A percentile compares a stretch with the other conserved stretches of the same genome.
Evolutionary conservation across 2,113 vertebrate genomes (phyloP).

Genomic region (Misgurnus anguillicaudatus): DNA sequence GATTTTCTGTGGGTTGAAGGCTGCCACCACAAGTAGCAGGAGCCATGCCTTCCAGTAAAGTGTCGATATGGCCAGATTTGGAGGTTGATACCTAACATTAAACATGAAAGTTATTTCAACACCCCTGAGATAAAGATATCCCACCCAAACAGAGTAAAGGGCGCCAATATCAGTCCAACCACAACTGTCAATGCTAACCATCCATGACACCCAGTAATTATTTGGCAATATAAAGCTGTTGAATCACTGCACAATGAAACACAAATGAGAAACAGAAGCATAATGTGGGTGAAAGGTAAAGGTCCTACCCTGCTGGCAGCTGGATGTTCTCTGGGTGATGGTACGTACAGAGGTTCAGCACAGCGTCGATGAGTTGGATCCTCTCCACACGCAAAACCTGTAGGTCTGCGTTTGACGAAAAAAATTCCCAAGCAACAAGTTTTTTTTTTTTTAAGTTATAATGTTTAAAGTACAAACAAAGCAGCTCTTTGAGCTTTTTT

Average conservation of each 20-base stretch:
- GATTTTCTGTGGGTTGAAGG: constrained; percentile 97
- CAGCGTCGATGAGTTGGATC: constrained; percentile 93
- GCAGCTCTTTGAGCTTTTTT: no score
- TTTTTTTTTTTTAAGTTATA: not conserved
- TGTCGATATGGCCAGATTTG: constrained; percentile 93
- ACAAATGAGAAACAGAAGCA: not conserved
- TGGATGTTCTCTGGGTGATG: constrained; percentile 99
- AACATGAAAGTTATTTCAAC: constrained; percentile 19
- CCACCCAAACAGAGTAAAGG: constrained; percentile 1
- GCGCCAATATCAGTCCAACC: not conserved
- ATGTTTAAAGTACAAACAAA: not conserved
- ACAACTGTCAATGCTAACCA: constrained; percentile 8
- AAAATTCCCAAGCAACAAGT: constrained; percentile 53
- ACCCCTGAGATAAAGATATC: constrained; percentile 16
- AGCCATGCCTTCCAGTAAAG: constrained; percentile 99
- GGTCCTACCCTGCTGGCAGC: constrained; percentile 87
- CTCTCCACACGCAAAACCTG: constrained; percentile 94
- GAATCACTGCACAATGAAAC: not conserved
- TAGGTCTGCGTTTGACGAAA: constrained; percentile 75
- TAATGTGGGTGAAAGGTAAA: constrained; percentile 1
- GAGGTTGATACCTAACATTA: constrained; percentile 86
- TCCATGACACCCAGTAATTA: constrained; percentile 9
- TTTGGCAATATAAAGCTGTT: constrained; percentile 5
- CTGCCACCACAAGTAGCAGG: constrained; percentile 91
- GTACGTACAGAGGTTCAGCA: constrained; percentile 96